phyloP scores from a whole-genome alignment of 2,888 invertebrate genomes.

The Cancer borealis region DNA sequence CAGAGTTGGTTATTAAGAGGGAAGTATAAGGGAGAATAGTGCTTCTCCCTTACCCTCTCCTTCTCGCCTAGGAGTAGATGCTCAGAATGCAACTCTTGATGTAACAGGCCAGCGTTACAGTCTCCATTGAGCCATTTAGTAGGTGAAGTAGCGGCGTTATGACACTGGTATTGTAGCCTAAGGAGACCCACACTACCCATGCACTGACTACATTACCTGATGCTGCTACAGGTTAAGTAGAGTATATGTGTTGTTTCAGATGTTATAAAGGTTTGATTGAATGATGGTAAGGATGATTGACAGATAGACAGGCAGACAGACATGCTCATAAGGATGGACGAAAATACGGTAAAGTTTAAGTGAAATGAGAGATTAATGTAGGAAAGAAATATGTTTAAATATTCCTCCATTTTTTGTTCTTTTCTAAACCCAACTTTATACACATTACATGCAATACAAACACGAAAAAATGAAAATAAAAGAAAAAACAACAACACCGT shows the following conservation, averaged over 20 bases:
- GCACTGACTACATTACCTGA: too few species aligned
- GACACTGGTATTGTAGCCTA: too few species aligned
- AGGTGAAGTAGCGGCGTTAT: too few species aligned
- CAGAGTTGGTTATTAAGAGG: slow-evolving; percentile 3
- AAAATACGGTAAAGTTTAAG: not conserved
- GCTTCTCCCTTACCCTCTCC: not conserved
- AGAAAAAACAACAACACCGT: not conserved
- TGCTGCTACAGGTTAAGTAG: too few species aligned
- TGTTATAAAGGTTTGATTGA: too few species aligned
- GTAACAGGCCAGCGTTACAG: not conserved
- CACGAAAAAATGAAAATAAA: not conserved
- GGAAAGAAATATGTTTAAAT: too few species aligned
- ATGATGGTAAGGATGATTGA: too few species aligned
- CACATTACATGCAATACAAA: not conserved
- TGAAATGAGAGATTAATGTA: not conserved
- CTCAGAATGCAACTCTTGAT: not conserved
- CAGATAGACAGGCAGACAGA: not conserved
- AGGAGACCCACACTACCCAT: too few species aligned
- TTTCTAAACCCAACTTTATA: too few species aligned
- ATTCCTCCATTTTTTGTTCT: too few species aligned
- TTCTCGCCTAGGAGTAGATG: not conserved
- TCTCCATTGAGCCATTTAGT: not conserved
- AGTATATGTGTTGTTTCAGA: too few species aligned
- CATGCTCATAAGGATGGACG: not conserved
- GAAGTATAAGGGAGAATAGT: not conserved